Base-by-base conservation (phyloP, 2,797 vertebrate species). In the Rhyacichthys aspro region DNA sequence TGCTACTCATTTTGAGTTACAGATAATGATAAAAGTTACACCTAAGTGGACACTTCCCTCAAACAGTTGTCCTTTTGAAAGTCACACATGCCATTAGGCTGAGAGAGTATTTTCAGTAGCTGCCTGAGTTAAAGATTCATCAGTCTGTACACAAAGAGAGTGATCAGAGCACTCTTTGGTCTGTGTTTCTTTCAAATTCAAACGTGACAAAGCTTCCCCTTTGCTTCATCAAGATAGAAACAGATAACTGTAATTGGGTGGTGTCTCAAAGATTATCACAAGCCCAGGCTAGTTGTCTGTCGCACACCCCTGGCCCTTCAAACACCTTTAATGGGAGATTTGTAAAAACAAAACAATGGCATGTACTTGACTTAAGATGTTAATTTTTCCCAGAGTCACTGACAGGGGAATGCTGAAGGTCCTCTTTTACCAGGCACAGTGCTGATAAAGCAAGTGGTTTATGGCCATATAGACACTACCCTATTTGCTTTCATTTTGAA, bases 81-180 rank as follows among this genome's bases (percentile, higher is more conserved):
- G 34, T 67, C 59, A 61, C 65, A 16, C 70, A 59, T 72, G 50
- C 55, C 61, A 18, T 41, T 6, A 18, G 48, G n/a, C 55, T 62
- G 50, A 61, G 47, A 59, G 28, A 54, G 42, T 6, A 44, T 33
- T 66, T 68, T 56, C 79, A 74, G 83, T 55, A 70, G 69, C 63
- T 4, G 63, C 8, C 42, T 60, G 46, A 52, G 85, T 88, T 90
- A 89, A 90, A 82, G 43, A 88, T 91, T 87, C 11, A 80, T 73
- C 77, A 1, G 11, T 79, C n/a, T 78, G 87, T 72, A 86, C 73
- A 87, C 38, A 84, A n/a, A 76, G 12, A 43, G 59, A 43, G 52
- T n/a, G 39, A 2, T 2, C 6, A 23, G 2, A 72, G 59, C 78
- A 78, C 44, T 44, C 52, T 5, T 2, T 12, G 1, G 0, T 49